Conservation (phyloP, 2,797 vertebrate species). For the Champsocephalus esox region DNA sequence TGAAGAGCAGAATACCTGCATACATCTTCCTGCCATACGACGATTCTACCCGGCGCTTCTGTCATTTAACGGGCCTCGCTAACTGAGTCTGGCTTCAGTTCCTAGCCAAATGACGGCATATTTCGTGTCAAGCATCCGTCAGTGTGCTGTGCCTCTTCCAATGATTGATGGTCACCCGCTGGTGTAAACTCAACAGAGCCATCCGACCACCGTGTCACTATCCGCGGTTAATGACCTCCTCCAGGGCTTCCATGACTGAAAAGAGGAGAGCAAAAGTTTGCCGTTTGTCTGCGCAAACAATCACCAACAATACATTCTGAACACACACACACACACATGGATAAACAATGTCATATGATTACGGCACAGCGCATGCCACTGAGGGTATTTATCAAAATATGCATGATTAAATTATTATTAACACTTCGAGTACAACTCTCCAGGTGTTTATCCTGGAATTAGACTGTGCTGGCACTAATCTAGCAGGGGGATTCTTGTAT, state of each 20-base stretch:
- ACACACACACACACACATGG: neutral
- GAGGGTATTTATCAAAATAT: constrained; percentile 30
- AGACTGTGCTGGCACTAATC: constrained; percentile 22
- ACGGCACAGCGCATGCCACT: constrained; percentile 6
- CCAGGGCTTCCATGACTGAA: constrained; percentile 49
- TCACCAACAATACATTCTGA: constrained; percentile 11
- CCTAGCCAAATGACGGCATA: constrained; percentile 70
- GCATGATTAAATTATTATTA: constrained; percentile 30
- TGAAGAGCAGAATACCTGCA: constrained; percentile 26
- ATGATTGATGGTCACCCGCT: constrained; percentile 76
- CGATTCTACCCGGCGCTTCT: constrained; percentile 23
- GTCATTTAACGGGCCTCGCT: constrained; percentile 47
- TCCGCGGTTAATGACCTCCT: constrained; percentile 67
- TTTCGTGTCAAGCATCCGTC: constrained; percentile 76
- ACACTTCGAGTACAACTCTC: constrained; percentile 15
- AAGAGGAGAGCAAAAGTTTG: constrained; percentile 44
- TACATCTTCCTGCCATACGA: constrained; percentile 16
- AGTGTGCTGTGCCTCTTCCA: constrained; percentile 51
- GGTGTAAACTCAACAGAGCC: constrained; percentile 59
- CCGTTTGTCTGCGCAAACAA: constrained; percentile 6
- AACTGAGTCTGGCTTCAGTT: constrained; percentile 61
- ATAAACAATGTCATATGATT: constrained; percentile 38
- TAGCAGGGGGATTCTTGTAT: constrained; percentile 13
- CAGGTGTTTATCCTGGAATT: constrained; percentile 33
- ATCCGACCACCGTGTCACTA: constrained; percentile 56